Evolutionary conservation across 2,113 vertebrate genomes (phyloP), one percentile per base, ranked within the genome.

Genomic region (Labrus mixtus): DNA sequence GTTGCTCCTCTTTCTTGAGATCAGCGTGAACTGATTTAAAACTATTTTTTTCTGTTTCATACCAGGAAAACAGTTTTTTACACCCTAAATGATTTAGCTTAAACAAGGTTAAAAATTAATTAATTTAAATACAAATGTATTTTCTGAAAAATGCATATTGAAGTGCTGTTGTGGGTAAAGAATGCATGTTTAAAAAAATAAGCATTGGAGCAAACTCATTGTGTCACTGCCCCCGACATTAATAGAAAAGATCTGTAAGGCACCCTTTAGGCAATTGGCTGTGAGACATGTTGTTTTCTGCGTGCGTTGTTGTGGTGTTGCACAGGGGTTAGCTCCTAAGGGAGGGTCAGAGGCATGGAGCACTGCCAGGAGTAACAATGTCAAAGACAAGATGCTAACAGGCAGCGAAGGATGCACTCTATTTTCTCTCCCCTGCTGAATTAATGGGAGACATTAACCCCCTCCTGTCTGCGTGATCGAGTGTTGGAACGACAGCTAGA

Each of bases 341-440:
- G 85, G 80, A 78, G 78, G 86, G 83, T 89, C 79, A 73, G 56
- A 68, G 36, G 48, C 55, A 17, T 54, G 61, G 62, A 70, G 39
- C 60, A 45, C 25, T 19, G 62, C 73, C 73, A 70, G 36, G 80
- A 88, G 83, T 68, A 79, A 83, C 73, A 70, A 87, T 90, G 90
- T 88, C 81, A 87, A 83, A 79, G 83, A 79, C 71, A 37, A 83
- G 88, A 88, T 55, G 62, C 71, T 69, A 79, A 90, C 75, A 81
- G 79, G 79, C 23, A 70, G 70, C 55, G 67, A 82, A 73, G 66
- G 82, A 83, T 62, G 66, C 64, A 36, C 74, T 83, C 57, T 64
- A 39, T 82, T 88, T 83, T 82, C 75, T 56, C 55, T 59, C 22
- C 67, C 56, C 63, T 8, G 39, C 66, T 79, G 58, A 66, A 81